Conservation (phyloP, 2,113 vertebrate species). For the Machaerirhynchus nigripectus region DNA sequence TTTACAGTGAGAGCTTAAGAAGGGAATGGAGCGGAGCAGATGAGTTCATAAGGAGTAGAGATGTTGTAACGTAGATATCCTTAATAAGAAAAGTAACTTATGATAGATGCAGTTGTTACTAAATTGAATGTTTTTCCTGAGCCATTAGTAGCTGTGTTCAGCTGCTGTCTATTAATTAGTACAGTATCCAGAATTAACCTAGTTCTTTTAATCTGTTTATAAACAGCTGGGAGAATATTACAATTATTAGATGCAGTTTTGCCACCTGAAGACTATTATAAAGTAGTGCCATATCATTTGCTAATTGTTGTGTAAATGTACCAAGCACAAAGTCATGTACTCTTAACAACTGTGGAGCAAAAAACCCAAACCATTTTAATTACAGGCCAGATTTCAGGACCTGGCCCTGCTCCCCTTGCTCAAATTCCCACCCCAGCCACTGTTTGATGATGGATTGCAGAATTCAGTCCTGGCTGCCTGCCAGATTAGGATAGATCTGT, state of each 20-base stretch:
- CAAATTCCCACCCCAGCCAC: not conserved
- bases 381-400: not conserved
- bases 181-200: conserved; percentile 55
- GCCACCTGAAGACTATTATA: conserved; percentile 45
- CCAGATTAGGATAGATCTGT: not conserved
- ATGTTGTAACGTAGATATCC: conserved; percentile 50
- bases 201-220: conserved; percentile 46
- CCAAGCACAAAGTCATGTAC: not conserved
- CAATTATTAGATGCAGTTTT: conserved; percentile 6
- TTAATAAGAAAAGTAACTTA: conserved; percentile 29
- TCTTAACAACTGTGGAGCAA: not conserved
- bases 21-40: conserved; percentile 51
- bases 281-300: not conserved
- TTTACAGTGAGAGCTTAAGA: conserved; percentile 51
- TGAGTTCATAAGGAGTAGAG: conserved; percentile 45
- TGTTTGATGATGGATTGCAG: not conserved
- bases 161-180: conserved; percentile 62
- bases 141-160: conserved; percentile 40
- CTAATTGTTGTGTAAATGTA: conserved; percentile 10
- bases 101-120: not conserved
- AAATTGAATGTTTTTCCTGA: conserved; percentile 59
- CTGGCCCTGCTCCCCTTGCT: not conserved
- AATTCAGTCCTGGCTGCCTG: accelerated
- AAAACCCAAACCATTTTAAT: not conserved
- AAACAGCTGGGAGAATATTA: conserved; percentile 42